Conservation (phyloP, 2,797 vertebrate genomes). For the Chaunax sp. region DNA sequence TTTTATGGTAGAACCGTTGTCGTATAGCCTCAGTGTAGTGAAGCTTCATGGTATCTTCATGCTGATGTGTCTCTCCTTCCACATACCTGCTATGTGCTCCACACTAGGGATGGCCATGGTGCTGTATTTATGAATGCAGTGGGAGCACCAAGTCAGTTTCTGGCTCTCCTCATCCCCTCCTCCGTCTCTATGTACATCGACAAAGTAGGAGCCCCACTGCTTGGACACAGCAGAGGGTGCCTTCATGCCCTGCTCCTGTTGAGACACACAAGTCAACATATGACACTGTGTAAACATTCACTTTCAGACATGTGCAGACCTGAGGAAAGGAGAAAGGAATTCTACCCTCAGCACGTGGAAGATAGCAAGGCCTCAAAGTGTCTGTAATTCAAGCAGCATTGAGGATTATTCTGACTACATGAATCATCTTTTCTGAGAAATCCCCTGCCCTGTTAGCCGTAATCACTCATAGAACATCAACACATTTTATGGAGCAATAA, state of each 20-base stretch:
- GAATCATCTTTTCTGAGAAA: constrained; percentile 36
- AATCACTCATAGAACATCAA: not conserved
- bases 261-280: constrained; percentile 33
- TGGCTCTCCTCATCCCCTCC: constrained; percentile 83
- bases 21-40: too few species aligned
- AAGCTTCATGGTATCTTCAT: too few species aligned
- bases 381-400: constrained; percentile 13
- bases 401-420: constrained; percentile 15
- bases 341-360: not conserved
- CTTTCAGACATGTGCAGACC: constrained; percentile 51
- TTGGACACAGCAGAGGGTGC: constrained; percentile 85
- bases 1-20: too few species aligned
- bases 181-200: constrained; percentile 80
- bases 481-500: not conserved
- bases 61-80: not conserved
- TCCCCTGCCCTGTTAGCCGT: not conserved
- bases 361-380: constrained; percentile 16
- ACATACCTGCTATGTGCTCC: constrained; percentile 92
- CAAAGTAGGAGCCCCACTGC: constrained; percentile 96
- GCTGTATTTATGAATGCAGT: constrained; percentile 92
- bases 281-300: constrained; percentile 20
- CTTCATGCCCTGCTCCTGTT: constrained; percentile 85
- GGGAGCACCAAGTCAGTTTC: constrained; percentile 90
- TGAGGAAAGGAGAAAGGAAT: constrained; percentile 37
- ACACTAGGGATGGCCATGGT: constrained; percentile 93